Evolutionary conservation across 2,797 vertebrate species (phyloP), one percentile per base, ranked within the genome.

Genomic region (Morus bassanus): DNA sequence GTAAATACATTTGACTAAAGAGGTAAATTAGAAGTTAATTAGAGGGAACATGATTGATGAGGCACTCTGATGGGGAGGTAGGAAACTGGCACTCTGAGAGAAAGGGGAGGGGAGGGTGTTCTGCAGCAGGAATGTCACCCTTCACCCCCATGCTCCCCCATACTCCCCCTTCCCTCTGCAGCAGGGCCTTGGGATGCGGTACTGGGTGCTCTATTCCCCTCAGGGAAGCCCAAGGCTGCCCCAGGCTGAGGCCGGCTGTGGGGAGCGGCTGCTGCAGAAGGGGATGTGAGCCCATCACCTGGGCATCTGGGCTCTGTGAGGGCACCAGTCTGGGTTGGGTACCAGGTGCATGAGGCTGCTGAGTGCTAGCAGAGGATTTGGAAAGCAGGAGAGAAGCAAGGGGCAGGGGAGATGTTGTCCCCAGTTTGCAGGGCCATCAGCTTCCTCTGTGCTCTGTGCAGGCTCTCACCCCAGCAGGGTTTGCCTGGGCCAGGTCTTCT

Each of bases 11-110:
- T 97, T 97, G 97, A 97, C 98, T 98, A 94, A 98, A 97, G 98
- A 98, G 97, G 97, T 96, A 98, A 97, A 98, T 98, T 97, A 97
- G 98, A 97, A 97, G 96, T 97, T 98, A 97, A 98, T 98, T 98
- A 97, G 96, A 97, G 92, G 93, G 95, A 98, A 94, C 96, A 75
- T 98, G 98, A 98, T 98, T 94, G 97, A 98, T 98, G 97, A 98
- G 96, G 96, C 46, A 9, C 95, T 87, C 89, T 80, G 95, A 89
- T 91, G 96, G 95, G 96, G 85, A 96, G 95, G 93, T 39, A 18
- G 96, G 95, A 89, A 92, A 48, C 27, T 21, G 39, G 45, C 11
- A 4, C 73, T 72, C 48, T 6, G 45, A 54, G 22, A 54, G 82
- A 39, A 33, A 33, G 48, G 60, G 39, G 35, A 18, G 22, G 61